phyloP scores from a whole-genome alignment of 2,797 vertebrate genomes.

The Silurus aristotelis region DNA sequence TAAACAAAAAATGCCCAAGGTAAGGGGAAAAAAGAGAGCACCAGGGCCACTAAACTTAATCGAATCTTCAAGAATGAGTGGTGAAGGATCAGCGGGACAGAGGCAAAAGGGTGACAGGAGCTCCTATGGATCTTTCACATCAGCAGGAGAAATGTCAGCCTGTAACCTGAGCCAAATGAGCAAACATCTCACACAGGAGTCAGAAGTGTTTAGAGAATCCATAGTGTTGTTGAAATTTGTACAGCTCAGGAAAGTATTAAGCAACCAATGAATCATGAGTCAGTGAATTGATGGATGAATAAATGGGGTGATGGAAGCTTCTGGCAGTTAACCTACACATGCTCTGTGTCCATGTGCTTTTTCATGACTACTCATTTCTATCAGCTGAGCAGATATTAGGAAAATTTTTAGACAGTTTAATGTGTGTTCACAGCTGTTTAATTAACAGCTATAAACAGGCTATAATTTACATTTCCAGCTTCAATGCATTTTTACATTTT shows the following conservation, averaged over 20 bases:
- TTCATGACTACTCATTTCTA: not conserved
- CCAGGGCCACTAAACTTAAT: slow-evolving; percentile 36
- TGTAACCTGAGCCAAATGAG: slow-evolving; percentile 20
- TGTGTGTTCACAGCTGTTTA: not conserved
- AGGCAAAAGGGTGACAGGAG: slow-evolving; percentile 31
- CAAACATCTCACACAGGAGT: slow-evolving; percentile 43
- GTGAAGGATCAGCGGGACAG: slow-evolving; percentile 30
- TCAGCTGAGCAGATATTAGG: not conserved
- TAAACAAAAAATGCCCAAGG: not conserved
- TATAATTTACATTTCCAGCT: not conserved
- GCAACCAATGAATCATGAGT: not conserved
- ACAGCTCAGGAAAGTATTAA: not conserved
- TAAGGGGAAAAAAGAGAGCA: not conserved
- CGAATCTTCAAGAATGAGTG: slow-evolving; percentile 32
- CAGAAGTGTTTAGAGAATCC: not conserved
- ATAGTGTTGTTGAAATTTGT: slow-evolving; percentile 2
- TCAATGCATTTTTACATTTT: not conserved
- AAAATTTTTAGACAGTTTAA: not conserved
- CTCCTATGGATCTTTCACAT: slow-evolving; percentile 40
- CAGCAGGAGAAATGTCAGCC: slow-evolving; percentile 52
- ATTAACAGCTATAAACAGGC: not conserved
- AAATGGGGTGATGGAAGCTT: not conserved
- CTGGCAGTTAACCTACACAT: no score
- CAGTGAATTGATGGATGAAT: not conserved
- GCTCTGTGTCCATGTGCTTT: not conserved